phyloP scores from a whole-genome alignment of 53 echinoderm and acorn worm species.

The Zoroaster sp. region DNA sequence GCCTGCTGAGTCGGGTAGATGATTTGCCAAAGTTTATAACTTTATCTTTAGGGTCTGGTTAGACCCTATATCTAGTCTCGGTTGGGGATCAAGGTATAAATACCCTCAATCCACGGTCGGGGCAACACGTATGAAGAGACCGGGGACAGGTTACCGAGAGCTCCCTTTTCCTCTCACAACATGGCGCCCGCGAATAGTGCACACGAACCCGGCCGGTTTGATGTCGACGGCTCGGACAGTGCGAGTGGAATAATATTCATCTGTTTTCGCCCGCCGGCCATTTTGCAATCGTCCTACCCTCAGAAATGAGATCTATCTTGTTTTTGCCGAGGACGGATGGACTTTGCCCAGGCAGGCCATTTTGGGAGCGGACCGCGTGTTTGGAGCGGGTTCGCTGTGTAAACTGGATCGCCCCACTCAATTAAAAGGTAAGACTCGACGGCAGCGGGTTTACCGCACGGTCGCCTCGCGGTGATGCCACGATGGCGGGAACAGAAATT shows the following conservation, averaged over 20 bases:
- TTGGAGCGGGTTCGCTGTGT: not conserved
- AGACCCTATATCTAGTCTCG: conserved; percentile 34
- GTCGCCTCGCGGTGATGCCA: not conserved
- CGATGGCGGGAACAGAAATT: not conserved
- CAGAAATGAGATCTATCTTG: conserved; percentile 50
- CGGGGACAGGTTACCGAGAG: not conserved
- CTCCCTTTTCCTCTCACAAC: not conserved
- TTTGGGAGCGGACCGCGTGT: not conserved
- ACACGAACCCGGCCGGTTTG: not conserved
- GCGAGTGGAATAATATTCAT: conserved; percentile 12
- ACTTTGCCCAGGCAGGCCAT: conserved; percentile 36
- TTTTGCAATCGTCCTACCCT: conserved; percentile 33
- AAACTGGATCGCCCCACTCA: conserved; percentile 43
- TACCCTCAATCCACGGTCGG: not conserved
- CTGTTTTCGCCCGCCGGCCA: conserved; percentile 40
- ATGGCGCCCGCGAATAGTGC: conserved; percentile 10
- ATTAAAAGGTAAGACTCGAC: not conserved
- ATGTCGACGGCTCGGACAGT: not conserved
- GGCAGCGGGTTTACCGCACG: not conserved
- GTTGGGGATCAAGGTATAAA: conserved; percentile 53
- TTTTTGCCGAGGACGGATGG: conserved; percentile 14
- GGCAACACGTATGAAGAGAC: not conserved
- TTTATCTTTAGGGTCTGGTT: conserved; percentile 70
- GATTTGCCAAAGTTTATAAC: conserved; percentile 83
- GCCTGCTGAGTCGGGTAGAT: conserved; percentile 63